A percentile compares a stretch with the other conserved stretches of the same genome.
Conservation (phyloP, 2,888 invertebrate species). For the Tetragnatha montana region DNA sequence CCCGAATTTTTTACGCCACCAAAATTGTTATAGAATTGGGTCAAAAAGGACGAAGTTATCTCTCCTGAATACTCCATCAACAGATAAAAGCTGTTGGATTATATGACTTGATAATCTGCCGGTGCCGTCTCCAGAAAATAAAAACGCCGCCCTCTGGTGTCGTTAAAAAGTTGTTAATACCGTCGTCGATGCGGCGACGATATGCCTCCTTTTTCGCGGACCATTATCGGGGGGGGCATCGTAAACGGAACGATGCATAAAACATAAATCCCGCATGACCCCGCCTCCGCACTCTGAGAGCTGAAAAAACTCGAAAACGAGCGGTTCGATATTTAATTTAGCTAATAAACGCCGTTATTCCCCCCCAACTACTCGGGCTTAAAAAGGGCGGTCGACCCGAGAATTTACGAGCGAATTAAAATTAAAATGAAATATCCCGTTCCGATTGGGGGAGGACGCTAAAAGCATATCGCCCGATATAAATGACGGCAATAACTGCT, state of each 20-base stretch:
- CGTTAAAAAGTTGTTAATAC: no score
- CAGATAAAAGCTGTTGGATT: no score
- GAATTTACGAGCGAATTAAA: constrained; percentile 59
- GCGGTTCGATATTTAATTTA: constrained; percentile 65
- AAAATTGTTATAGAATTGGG: no score
- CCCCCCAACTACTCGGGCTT: not conserved
- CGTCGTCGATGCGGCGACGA: no score
- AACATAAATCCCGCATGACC: constrained; percentile 15
- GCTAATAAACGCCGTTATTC: constrained; percentile 50
- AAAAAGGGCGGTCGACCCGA: not conserved
- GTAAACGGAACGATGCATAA: constrained; percentile 12
- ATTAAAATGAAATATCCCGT: constrained; percentile 50
- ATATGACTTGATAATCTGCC: no score
- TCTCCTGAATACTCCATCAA: no score
- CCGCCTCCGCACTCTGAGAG: constrained; percentile 4
- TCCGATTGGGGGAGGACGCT: constrained; percentile 52
- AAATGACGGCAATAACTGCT: constrained; percentile 64
- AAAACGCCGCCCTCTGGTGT: no score
- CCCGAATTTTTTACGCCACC: no score
- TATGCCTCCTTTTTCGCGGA: not conserved
- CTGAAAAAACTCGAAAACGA: not conserved
- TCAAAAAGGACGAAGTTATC: no score
- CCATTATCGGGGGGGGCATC: not conserved
- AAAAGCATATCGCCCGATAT: constrained; percentile 45
- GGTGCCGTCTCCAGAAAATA: no score